Base-by-base conservation (phyloP, 37 sponge, comb jelly and placozoan species). In the Halisarca cf. caerulea region DNA sequence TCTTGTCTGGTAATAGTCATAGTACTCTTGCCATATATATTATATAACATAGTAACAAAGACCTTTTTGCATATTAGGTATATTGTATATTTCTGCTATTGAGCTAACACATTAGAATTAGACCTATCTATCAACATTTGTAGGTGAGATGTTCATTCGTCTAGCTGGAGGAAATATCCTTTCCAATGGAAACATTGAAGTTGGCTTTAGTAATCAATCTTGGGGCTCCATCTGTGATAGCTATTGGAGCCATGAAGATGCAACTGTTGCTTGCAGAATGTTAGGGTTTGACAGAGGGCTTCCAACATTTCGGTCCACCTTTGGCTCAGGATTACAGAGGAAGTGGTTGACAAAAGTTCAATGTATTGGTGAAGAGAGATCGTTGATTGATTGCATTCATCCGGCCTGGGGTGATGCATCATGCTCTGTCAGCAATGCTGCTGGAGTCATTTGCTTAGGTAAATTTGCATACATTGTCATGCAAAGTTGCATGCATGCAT, bases 381-480 rank as follows among this genome's bases (percentile, higher is more conserved):
- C 11, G 11, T 20, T 55, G 11, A 11, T 20, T 11, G 57, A 55
- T 55, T 55, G 57, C 17, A 11, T 20, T 11, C 57, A 55, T 55
- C 11, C 17, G 11, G 57, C 11, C 17, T 55, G 57, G 57, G 57
- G 57, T 4, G 33, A 2, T 17, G 2, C 3, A 34, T 35, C 36
- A 3, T 28, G 71, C 5, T 3, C 36, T 6, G 2, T 2, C 37
- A 4, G 2, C 21, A 3, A 28, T 8, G 71, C 3, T 28, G 71
- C 71, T 28, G 71, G 71, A 8, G 71, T 69, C 3, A 28, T 69
- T 2, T 69, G 71, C 33, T 69, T 28, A 35, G 33, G 71, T 69
- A n/a, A n/a, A n/a, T n/a, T n/a, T n/a, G n/a, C n/a, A n/a, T n/a
- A n/a, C n/a, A n/a, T n/a, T n/a, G n/a, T n/a, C n/a, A n/a, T n/a